Evolutionary conservation across 2,888 invertebrate species (phyloP), one percentile per base, ranked within the genome.

Genomic region (Eupeodes latifasciatus): DNA sequence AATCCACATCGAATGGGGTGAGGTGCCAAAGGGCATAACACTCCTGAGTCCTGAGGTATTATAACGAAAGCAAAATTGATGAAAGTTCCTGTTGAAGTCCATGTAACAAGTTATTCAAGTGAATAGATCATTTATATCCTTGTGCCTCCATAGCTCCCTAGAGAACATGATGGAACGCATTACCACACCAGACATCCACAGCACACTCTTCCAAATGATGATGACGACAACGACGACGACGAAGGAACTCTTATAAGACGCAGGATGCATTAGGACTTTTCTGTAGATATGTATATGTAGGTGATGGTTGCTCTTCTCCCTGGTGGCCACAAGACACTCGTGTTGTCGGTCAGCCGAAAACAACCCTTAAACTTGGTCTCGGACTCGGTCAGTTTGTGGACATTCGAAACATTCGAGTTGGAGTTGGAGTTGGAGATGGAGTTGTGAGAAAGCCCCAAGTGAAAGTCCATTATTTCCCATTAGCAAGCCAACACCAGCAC

Each of bases 381-480:
- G 55, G 44, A 53, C 53, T 72, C 51, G 67, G 61, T 62, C 55
- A 62, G 71, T 44, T 40, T 84, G 81, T 76, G 79, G 78, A 75
- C 64, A 64, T 64, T 10, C 27, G 49, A 16, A 62, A 57, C 34
- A 36, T 40, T 40, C 40, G 19, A 59, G 44, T 59, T 47, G 27
- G 49, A 53, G 44, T 59, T 47, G 27, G 49, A 53, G 19, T 19
- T 19, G 11, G 53, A 62, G 51, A 40, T 47, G 59, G 49, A 53
- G 76, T 71, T 72, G 81, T 40, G 49, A 78, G 69, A 81, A 77
- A 85, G 74, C 85, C 88, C 81, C 85, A 88, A 88, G 88, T 78
- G 88, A 81, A 85, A 85, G 89, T 89, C 89, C 89, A 90, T 90
- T 90, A 90, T 90, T 89, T 88, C 89, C 89, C 89, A 90, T 90